phyloP scores from a whole-genome alignment of 2,797 vertebrate genomes.

The Sitta carolinensis region DNA sequence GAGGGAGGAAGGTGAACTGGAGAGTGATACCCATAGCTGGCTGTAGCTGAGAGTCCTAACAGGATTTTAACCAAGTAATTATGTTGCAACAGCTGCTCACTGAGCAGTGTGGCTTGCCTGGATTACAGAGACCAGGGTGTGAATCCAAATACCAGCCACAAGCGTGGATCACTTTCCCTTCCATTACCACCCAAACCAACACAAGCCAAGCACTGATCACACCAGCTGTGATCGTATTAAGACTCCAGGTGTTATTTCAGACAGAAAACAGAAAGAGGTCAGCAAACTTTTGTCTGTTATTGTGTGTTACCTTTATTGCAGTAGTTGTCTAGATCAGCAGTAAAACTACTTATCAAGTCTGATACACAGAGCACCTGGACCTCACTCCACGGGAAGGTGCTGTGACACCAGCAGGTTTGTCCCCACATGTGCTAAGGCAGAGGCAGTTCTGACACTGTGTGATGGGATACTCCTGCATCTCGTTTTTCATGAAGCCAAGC shows the following conservation, averaged over 20 bases:
- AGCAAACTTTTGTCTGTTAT: background rate
- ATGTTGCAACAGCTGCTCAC: background rate
- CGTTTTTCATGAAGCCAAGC: rapidly evolving
- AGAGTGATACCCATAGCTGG: background rate
- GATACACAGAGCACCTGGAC: rapidly evolving
- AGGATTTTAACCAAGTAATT: background rate
- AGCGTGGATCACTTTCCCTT: rapidly evolving
- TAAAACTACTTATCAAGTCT: background rate
- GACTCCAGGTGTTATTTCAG: background rate
- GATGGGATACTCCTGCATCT: background rate
- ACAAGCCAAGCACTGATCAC: background rate
- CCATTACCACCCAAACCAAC: background rate
- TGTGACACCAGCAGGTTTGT: background rate
- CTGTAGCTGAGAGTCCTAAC: background rate
- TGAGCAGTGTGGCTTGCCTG: background rate
- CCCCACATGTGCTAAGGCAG: background rate
- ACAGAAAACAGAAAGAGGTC: background rate
- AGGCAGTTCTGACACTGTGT: background rate
- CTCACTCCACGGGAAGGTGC: background rate
- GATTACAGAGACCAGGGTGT: background rate
- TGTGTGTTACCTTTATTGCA: background rate
- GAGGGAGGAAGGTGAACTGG: background rate
- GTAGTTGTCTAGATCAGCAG: background rate
- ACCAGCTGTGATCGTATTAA: background rate
- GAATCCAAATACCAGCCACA: background rate